Percentiles rank a stretch among this genome's conserved stretches.
Conservation (phyloP, 35 echinoderm and acorn worm species). For the Acanthaster planci region DNA sequence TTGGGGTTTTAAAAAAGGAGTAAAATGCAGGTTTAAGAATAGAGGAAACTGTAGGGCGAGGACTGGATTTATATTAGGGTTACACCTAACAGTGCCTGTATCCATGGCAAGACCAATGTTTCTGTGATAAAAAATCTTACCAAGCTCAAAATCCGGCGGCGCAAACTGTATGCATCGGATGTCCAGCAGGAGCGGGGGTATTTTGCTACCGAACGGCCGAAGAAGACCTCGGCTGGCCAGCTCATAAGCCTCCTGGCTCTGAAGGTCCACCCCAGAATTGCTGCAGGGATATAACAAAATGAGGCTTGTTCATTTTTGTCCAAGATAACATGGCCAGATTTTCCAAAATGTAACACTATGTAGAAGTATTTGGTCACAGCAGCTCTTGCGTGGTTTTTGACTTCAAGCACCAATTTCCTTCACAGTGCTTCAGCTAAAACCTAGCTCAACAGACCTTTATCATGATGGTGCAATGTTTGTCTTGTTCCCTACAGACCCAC, state of each 20-base stretch:
- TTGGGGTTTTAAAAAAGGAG: too few relatives aligned
- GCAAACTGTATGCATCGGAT: slow-evolving; percentile 71
- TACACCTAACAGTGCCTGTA: neutral
- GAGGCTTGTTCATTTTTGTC: neutral
- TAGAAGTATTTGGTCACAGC: too few relatives aligned
- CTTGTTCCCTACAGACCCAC: too few relatives aligned
- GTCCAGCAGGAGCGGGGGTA: slow-evolving; percentile 56
- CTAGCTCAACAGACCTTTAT: too few relatives aligned
- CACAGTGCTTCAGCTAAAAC: too few relatives aligned
- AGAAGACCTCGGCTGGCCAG: slow-evolving; percentile 68
- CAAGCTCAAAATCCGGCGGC: slow-evolving; percentile 83
- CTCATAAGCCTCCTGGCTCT: slow-evolving; percentile 94
- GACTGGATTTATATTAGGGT: too few relatives aligned
- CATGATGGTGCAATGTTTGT: too few relatives aligned
- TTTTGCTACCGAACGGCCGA: slow-evolving; percentile 47
- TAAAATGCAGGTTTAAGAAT: too few relatives aligned
- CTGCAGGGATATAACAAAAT: slow-evolving; percentile 25
- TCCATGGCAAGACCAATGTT: neutral
- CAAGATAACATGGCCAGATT: neutral
- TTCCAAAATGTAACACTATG: too few relatives aligned
- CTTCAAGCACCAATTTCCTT: too few relatives aligned
- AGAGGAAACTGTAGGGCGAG: too few relatives aligned
- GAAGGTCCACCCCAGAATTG: slow-evolving; percentile 75
- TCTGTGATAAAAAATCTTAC: slow-evolving; percentile 32
- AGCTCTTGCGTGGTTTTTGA: too few relatives aligned